Base-by-base conservation (phyloP, 2,888 invertebrate species). In the Xanthia icteritia region DNA sequence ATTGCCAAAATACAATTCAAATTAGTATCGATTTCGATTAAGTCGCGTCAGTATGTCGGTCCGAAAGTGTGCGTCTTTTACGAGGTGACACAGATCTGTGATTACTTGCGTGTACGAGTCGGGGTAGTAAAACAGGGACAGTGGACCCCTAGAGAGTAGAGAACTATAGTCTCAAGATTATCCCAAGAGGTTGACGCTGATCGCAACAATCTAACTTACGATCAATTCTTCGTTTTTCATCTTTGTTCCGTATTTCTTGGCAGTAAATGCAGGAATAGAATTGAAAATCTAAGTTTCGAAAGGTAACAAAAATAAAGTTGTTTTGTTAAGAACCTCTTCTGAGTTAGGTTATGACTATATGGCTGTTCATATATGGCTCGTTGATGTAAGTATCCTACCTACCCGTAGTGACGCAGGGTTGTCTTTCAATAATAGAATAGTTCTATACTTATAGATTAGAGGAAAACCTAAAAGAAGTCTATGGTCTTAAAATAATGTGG, bases 1-100 rank as follows among this genome's bases (percentile, higher is more conserved):
- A 79, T 82, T 84, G 48, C 84, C 54, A 84, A 82, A 82, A 71
- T 73, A 73, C 66, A 71, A 82, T 82, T 82, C 80, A 79, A 84
- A 84, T 79, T 56, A 71, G 73, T 74, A 74, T 84, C 63, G 69
- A 71, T 82, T 83, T 84, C 56, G 61, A 39, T 63, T 58, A n/a
- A 71, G 58, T n/a, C 67, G n/a, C 31, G 72, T 60, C 79, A 58
- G 73, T 73, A 20, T 56, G 69, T 71, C 69, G 77, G 45, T 58
- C 36, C 39, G 45, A 64, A 51, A 63, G 39, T 68, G 60, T 64
- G 45, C 39, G 73, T 63, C 58, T 73, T 80, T 82, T 82, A 84
- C 56, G 80, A 82, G 70, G 51, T 80, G 67, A 71, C 63, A 82
- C 68, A 71, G 67, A 74, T 68, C 48, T 80, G 61, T 64, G 73